phyloP scores from a whole-genome alignment of 2,113 vertebrate species.

The Nestor notabilis region DNA sequence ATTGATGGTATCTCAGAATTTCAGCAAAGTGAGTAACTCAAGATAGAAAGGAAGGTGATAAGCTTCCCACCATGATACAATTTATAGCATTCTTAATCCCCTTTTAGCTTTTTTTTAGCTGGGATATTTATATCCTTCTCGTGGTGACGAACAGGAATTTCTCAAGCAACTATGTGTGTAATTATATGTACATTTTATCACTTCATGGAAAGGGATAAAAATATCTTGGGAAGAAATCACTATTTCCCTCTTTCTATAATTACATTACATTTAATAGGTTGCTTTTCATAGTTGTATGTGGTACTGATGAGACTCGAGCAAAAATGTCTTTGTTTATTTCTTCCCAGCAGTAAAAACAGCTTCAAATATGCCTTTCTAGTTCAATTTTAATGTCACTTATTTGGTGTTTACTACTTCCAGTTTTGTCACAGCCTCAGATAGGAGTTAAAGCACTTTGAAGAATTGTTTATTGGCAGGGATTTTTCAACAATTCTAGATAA shows the following conservation, averaged over 20 bases:
- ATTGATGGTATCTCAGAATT: neutral
- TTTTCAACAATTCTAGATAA: neutral
- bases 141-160: neutral
- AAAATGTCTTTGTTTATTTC: neutral
- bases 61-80: neutral
- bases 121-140: neutral
- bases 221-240: neutral
- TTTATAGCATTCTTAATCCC: neutral
- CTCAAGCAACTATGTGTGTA: fast-evolving
- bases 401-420: neutral
- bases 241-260: neutral
- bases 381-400: neutral
- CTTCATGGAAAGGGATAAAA: neutral
- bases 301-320: neutral
- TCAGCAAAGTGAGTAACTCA: neutral
- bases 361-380: neutral
- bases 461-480: neutral
- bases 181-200: neutral
- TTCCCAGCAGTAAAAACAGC: neutral
- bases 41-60: neutral
- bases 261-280: neutral
- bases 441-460: neutral
- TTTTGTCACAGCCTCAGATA: neutral
- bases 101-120: neutral
- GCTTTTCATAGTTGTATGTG: neutral